Conservation (phyloP, 2,888 invertebrate genomes). For the Leptinotarsa haldemani region DNA sequence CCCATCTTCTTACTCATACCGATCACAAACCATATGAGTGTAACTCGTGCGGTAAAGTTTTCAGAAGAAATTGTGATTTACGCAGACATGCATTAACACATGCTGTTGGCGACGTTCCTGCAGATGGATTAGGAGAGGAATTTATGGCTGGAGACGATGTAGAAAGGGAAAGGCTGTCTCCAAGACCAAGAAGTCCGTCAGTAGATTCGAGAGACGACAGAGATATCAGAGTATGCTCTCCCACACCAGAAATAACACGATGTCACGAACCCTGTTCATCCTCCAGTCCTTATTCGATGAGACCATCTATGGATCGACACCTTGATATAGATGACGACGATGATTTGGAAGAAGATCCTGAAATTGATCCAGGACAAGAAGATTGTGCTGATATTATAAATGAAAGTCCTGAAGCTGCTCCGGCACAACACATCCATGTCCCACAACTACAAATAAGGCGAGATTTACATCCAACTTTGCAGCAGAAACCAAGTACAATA, state of each 20-base stretch:
- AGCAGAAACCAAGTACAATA: slow-evolving; percentile 60
- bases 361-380: slow-evolving; percentile 64
- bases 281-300: slow-evolving; percentile 76
- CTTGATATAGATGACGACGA: slow-evolving; percentile 59
- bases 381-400: slow-evolving; percentile 57
- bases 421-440: slow-evolving; percentile 44
- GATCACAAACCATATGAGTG: slow-evolving; percentile 69
- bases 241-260: slow-evolving; percentile 73
- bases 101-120: slow-evolving; percentile 87
- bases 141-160: slow-evolving; percentile 63
- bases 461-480: slow-evolving; percentile 73
- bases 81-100: slow-evolving; percentile 91
- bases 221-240: slow-evolving; percentile 66
- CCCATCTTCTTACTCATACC: slow-evolving; percentile 88
- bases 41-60: slow-evolving; percentile 61
- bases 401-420: slow-evolving; percentile 68
- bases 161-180: slow-evolving; percentile 61
- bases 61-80: slow-evolving; percentile 85
- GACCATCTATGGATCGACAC: slow-evolving; percentile 71
- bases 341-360: slow-evolving; percentile 61
- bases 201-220: slow-evolving; percentile 62
- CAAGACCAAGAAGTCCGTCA: slow-evolving; percentile 61
- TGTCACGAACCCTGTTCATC: slow-evolving; percentile 70
- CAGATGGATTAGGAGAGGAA: slow-evolving; percentile 68
- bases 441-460: slow-evolving; percentile 78